Percentiles rank a stretch among this genome's conserved stretches.
Conservation (phyloP, 2,797 vertebrate genomes). For the Spinus pinus region DNA sequence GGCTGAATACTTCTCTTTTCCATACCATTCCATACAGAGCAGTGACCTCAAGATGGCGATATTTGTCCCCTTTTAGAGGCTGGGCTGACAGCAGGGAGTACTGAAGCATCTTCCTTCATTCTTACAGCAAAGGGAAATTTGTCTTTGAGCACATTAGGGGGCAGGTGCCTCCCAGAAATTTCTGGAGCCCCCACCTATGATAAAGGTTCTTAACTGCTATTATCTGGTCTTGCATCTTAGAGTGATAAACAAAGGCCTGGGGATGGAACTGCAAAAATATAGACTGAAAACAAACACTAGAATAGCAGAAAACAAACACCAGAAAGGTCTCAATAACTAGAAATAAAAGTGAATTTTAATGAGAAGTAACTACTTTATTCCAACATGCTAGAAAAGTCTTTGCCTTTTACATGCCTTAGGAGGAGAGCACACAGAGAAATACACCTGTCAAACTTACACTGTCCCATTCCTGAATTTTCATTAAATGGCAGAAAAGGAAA, state of each 20-base stretch:
- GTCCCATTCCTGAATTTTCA: background rate
- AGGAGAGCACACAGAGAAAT: background rate
- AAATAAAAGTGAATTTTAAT: background rate
- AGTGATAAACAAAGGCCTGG: background rate
- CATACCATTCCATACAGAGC: accelerated
- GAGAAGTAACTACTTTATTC: background rate
- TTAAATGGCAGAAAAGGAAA: background rate
- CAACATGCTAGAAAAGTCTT: background rate
- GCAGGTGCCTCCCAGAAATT: background rate
- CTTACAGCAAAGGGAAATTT: background rate
- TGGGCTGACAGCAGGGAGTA: background rate
- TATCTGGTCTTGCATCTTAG: background rate
- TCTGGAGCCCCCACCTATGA: background rate
- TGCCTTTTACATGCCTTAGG: background rate
- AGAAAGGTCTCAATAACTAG: background rate
- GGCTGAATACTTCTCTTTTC: background rate
- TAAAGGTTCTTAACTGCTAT: background rate
- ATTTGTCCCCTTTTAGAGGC: background rate
- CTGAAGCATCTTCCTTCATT: background rate
- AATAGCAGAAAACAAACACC: too few relatives aligned
- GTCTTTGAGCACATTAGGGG: background rate
- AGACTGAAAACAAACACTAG: too few relatives aligned
- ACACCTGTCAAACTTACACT: background rate
- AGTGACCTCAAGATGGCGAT: slow-evolving; percentile 26
- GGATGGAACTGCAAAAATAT: background rate